Evolutionary conservation across 35 echinoderm and acorn worm genomes (phyloP).

Genomic region (Stichopus chloronotus): DNA sequence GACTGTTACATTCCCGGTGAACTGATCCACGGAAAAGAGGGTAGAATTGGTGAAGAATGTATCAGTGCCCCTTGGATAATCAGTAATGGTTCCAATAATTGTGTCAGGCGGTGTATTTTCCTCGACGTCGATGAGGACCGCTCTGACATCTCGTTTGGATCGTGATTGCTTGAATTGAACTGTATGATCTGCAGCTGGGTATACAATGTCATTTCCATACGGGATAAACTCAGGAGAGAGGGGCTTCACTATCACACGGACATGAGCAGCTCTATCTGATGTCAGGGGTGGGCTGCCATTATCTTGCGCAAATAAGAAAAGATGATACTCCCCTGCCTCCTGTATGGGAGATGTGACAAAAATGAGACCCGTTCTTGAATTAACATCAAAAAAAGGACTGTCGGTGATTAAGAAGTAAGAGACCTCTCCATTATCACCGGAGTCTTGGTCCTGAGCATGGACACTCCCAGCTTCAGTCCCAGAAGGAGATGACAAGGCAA

Average conservation of each 20-base stretch:
- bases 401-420: constrained; percentile 41
- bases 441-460: constrained; percentile 9
- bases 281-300: constrained; percentile 35
- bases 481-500: constrained; percentile 11
- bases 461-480: constrained; percentile 33
- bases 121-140: background rate
- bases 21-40: constrained; percentile 24
- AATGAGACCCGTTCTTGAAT: constrained; percentile 8
- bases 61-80: constrained; percentile 15
- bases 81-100: constrained; percentile 1
- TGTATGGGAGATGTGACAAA: background rate
- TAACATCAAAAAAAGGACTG: constrained; percentile 9
- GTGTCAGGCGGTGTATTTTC: constrained; percentile 9
- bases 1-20: constrained; percentile 37
- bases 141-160: constrained; percentile 18
- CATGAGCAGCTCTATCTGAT: constrained; percentile 30
- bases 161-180: constrained; percentile 32
- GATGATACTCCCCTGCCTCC: constrained; percentile 11
- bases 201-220: constrained; percentile 32
- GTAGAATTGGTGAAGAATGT: constrained; percentile 14
- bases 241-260: background rate
- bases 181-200: background rate
- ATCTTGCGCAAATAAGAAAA: constrained; percentile 42
- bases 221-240: background rate
- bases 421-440: constrained; percentile 27